Evolutionary conservation across 1,140 invertebrate genomes (phyloP), one percentile per base, ranked within the genome.

Genomic region (Linepithema humile): DNA sequence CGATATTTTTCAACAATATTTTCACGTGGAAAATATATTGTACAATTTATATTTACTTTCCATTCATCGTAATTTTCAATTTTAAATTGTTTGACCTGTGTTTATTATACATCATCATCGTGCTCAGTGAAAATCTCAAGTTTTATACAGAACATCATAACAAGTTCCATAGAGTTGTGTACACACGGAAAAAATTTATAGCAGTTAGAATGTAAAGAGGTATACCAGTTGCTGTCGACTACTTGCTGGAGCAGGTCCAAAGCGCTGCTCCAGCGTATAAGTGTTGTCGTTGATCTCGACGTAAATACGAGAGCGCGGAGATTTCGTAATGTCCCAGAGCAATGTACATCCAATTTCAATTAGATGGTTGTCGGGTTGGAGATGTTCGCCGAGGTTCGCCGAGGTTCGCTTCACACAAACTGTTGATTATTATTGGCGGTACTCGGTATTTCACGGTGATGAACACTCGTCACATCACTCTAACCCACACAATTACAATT

Each of bases 341-440:
- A 70, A n/a, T 50, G n/a, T 40, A 64, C 29, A 73, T 84, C 50
- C n/a, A 57, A 53, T 84, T 84, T 78, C 69, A 57, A 78, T 82
- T 50, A 78, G 40, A 72, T 43, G 35, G 20, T 69, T 57, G 23
- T 0, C 53, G 12, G 35, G 4, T 2, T 10, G 5, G 29, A 75
- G 43, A 7, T 55, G 40, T 23, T 80, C 32, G 26, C 26, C 15
- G 38, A n/a, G 40, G 20, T n/a, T 73, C n/a, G n/a, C n/a, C n/a
- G n/a, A n/a, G n/a, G n/a, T n/a, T 75, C 15, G 32, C 67, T 87
- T 50, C 12, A 40, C 6, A 40, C 55, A 70, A 73, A 73, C 32
- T 40, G 64, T 29, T 83, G 70, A 75, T 83, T 26, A 32, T 55
- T 70, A 83, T 87, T 86, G 35, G 50, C 60, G 29, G 17, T 9